Percentiles rank a stretch among this genome's conserved stretches.
Conservation (phyloP, 2,113 vertebrate species). For the Hippopotamus amphibius region DNA sequence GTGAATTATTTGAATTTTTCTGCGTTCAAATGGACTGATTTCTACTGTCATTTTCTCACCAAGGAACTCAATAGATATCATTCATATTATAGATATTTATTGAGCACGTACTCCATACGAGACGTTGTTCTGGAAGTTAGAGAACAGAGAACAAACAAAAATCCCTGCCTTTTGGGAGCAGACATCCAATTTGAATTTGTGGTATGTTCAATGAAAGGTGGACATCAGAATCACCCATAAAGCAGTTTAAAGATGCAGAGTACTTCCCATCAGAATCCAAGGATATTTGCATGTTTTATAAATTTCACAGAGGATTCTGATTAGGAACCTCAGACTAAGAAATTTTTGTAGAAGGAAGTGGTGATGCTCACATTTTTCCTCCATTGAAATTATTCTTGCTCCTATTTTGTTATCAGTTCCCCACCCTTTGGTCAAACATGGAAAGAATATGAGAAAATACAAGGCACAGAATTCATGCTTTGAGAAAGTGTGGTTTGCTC, state of each 20-base stretch:
- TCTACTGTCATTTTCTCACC: neutral
- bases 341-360: neutral
- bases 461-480: constrained; percentile 11
- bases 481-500: neutral
- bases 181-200: neutral
- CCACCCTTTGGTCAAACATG: neutral
- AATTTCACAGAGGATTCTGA: neutral
- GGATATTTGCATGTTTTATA: neutral
- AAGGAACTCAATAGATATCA: neutral
- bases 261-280: neutral
- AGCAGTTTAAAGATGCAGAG: neutral
- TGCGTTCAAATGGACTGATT: neutral
- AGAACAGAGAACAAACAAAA: neutral
- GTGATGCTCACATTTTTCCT: neutral
- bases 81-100: neutral
- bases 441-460: neutral
- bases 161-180: neutral
- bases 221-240: neutral
- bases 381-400: neutral
- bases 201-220: neutral
- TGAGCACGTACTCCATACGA: neutral
- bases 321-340: neutral
- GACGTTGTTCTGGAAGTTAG: neutral
- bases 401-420: neutral
- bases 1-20: neutral